phyloP scores from a whole-genome alignment of 2,113 vertebrate species.

The Cisticola juncidis region DNA sequence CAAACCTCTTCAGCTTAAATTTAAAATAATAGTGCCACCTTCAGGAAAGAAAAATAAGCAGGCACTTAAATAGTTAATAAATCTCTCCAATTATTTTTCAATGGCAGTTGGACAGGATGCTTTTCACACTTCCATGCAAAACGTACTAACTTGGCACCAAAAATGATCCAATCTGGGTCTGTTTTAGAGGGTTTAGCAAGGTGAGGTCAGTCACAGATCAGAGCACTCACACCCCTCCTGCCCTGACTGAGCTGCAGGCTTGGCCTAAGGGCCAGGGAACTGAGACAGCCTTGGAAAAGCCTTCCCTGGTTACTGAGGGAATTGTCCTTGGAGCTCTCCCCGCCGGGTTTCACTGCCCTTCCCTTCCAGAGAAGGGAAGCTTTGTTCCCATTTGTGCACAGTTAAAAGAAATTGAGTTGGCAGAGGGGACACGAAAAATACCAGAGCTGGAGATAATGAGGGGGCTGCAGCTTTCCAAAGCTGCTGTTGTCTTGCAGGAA shows the following conservation, averaged over 20 bases:
- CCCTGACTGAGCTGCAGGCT: neutral
- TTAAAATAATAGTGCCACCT: conserved; percentile 59
- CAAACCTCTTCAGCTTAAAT: neutral
- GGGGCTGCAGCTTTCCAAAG: neutral
- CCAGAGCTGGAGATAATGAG: neutral
- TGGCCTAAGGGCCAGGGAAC: neutral
- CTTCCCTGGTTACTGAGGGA: neutral
- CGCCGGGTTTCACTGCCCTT: neutral
- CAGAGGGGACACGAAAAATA: neutral
- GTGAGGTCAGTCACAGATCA: neutral
- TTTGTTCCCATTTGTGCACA: neutral
- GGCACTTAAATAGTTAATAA: neutral
- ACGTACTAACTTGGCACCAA: neutral
- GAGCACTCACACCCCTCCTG: neutral
- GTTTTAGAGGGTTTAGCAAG: neutral
- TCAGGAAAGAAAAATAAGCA: conserved; percentile 14
- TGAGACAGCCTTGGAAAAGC: neutral
- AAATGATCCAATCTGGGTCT: neutral
- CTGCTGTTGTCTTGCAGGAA: neutral
- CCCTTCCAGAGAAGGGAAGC: neutral
- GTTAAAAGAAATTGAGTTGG: neutral
- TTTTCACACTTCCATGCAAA: neutral
- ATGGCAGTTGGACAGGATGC: neutral
- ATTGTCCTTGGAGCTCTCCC: neutral
- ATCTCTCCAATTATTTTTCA: neutral